Evolutionary conservation across 2,797 vertebrate species (phyloP).

Genomic region (Mus caroli): DNA sequence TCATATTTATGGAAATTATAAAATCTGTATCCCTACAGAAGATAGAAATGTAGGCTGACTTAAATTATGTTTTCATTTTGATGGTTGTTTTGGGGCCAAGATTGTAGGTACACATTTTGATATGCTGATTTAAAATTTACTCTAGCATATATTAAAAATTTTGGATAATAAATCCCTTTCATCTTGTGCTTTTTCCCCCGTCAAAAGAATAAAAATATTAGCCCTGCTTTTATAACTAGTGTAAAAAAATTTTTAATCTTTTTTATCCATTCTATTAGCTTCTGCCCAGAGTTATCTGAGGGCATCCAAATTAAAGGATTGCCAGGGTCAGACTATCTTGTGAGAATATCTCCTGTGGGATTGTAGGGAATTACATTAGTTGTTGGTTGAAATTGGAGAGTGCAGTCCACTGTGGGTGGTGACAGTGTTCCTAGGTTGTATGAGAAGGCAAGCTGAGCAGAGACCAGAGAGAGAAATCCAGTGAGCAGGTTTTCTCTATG

Average conservation of each 20-base stretch:
- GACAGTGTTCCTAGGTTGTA: not conserved
- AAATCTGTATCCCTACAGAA: conserved; percentile 33
- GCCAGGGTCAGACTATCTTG: not conserved
- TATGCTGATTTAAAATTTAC: conserved; percentile 50
- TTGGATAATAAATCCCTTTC: conserved; percentile 23
- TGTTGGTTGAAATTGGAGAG: not conserved
- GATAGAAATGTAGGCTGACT: conserved; percentile 54
- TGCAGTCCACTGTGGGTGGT: not conserved
- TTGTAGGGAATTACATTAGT: not conserved
- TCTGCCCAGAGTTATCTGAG: not conserved
- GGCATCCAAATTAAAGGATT: not conserved
- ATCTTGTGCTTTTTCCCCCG: not conserved
- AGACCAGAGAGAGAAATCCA: not conserved
- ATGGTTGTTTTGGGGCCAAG: not conserved
- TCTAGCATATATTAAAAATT: not conserved
- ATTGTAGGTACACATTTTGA: conserved; percentile 33
- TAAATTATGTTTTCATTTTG: conserved; percentile 64
- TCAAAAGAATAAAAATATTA: conserved; percentile 5
- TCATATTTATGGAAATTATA: conserved; percentile 59
- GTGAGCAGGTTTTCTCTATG: not conserved
- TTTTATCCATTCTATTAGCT: not conserved
- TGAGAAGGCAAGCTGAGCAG: not conserved
- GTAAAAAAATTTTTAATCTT: not conserved
- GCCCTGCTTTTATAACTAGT: not conserved
- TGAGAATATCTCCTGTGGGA: not conserved